phyloP scores from a whole-genome alignment of 2,113 vertebrate genomes.

The Tylochromis polylepis region DNA sequence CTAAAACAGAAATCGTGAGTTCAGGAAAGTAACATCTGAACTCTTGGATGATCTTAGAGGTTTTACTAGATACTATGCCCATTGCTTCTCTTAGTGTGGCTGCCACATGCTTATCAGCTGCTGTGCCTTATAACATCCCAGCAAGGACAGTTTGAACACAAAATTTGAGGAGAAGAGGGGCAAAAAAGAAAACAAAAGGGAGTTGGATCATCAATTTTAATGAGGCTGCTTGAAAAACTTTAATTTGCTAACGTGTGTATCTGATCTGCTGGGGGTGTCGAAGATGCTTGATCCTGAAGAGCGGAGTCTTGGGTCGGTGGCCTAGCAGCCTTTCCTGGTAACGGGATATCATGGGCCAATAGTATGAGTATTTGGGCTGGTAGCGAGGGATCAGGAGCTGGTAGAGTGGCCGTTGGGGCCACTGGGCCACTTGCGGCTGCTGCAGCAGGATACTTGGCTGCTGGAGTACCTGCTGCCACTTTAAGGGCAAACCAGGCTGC shows the following conservation, averaged over 20 bases:
- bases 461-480: neutral
- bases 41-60: neutral
- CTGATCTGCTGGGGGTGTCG: neutral
- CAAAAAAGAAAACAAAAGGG: rapidly evolving
- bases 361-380: neutral
- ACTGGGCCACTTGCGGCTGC: neutral
- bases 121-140: neutral
- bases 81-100: neutral
- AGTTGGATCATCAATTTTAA: neutral
- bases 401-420: neutral
- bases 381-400: neutral
- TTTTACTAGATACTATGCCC: neutral
- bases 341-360: neutral
- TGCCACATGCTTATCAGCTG: neutral
- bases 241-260: neutral
- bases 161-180: no score
- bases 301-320: neutral
- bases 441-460: neutral
- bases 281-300: neutral
- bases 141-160: neutral
- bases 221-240: neutral
- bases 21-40: neutral
- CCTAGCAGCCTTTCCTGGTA: neutral
- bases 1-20: neutral
- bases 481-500: neutral